phyloP scores from a whole-genome alignment of 2,113 vertebrate genomes.

The Myotis brandtii region DNA sequence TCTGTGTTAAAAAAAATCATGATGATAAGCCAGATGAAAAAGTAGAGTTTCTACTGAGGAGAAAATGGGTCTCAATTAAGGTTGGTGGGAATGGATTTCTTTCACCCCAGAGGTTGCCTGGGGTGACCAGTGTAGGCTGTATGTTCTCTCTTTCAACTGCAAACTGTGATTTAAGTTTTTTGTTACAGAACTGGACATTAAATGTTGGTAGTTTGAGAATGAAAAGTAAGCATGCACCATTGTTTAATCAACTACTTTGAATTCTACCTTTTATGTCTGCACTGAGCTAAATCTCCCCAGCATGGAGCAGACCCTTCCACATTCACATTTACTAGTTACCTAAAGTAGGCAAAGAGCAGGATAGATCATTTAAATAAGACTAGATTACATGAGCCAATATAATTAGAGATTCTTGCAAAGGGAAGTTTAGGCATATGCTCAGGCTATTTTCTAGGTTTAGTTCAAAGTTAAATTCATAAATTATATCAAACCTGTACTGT shows the following conservation, averaged over 20 bases:
- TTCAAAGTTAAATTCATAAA: not conserved
- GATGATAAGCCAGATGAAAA: not conserved
- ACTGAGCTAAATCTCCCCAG: too few species aligned
- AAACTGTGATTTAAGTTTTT: not conserved
- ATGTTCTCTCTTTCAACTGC: not conserved
- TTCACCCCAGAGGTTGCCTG: too few species aligned
- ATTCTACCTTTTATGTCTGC: too few species aligned
- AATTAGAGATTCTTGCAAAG: not conserved
- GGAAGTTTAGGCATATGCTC: not conserved
- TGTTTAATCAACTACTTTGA: not conserved
- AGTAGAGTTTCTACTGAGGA: not conserved
- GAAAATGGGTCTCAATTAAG: accelerated
- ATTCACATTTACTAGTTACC: not conserved
- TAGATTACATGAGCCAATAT: not conserved
- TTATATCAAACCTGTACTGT: not conserved
- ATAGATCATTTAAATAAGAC: not conserved
- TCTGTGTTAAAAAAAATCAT: not conserved
- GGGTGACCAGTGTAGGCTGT: accelerated
- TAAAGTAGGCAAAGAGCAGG: not conserved
- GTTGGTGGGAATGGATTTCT: not conserved
- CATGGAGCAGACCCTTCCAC: not conserved
- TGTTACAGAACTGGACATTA: not conserved
- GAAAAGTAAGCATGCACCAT: not conserved
- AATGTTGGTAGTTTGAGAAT: not conserved
- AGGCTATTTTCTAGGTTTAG: not conserved